Conservation (phyloP, 2,113 vertebrate genomes). For the Leucoraja erinaceus region DNA sequence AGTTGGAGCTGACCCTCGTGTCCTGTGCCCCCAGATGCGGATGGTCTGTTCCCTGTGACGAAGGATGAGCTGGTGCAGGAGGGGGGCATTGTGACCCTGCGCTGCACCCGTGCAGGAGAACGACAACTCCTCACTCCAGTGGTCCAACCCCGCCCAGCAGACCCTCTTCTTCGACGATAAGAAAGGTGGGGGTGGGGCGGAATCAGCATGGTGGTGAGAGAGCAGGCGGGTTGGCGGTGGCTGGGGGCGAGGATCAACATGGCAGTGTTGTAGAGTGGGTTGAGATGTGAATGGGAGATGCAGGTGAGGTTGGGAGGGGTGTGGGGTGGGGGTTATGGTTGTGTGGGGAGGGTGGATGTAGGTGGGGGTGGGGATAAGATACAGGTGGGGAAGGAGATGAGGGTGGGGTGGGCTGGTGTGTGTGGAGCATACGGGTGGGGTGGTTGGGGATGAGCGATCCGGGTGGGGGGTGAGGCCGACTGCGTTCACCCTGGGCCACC, state of each 20-base stretch:
- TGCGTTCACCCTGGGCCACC: too few species aligned
- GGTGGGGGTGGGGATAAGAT: too few species aligned
- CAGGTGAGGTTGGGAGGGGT: too few species aligned
- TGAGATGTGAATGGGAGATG: too few species aligned
- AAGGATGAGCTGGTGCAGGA: slow-evolving; percentile 79
- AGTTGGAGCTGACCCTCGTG: background rate
- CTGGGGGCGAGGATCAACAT: too few species aligned
- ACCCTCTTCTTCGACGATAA: slow-evolving; percentile 95
- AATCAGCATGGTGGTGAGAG: background rate
- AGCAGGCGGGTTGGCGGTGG: background rate
- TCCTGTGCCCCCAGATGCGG: slow-evolving; percentile 47
- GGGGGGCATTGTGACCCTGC: slow-evolving; percentile 79
- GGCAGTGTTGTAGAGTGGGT: too few species aligned
- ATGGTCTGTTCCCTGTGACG: slow-evolving; percentile 74
- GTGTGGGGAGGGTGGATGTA: too few species aligned
- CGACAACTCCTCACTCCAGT: slow-evolving; percentile 88
- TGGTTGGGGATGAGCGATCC: too few species aligned
- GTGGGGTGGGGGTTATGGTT: too few species aligned
- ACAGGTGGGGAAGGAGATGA: too few species aligned
- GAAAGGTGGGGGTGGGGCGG: background rate
- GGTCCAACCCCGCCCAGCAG: slow-evolving; percentile 96
- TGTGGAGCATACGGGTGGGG: slow-evolving; percentile 40
- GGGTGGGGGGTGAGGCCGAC: too few species aligned
- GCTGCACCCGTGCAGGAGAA: slow-evolving; percentile 79
- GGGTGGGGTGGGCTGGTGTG: too few species aligned